phyloP scores from a whole-genome alignment of 2,113 vertebrate species.

The Paralichthys olivaceus region DNA sequence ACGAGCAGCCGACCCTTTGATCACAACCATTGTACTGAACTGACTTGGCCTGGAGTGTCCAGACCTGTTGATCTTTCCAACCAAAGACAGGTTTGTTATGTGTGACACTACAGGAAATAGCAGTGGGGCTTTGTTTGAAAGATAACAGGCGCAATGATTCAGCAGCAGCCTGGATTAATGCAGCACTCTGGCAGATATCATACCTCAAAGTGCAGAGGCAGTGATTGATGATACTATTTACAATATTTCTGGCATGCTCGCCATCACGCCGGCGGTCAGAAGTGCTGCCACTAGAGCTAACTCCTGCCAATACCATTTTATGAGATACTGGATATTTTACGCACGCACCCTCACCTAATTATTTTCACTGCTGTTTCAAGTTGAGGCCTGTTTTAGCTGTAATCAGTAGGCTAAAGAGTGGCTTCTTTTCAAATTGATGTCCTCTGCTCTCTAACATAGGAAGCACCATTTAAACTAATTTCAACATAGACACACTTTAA shows the following conservation, averaged over 20 bases:
- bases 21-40: neutral
- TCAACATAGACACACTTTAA: neutral
- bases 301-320: constrained; percentile 37
- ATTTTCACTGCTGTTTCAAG: constrained; percentile 27
- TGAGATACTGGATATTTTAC: constrained; percentile 38
- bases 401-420: neutral
- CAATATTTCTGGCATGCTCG: constrained; percentile 28
- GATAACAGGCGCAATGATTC: constrained; percentile 17
- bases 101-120: constrained; percentile 3
- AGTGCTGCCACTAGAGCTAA: constrained; percentile 26
- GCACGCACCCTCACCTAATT: constrained; percentile 15
- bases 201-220: constrained; percentile 18
- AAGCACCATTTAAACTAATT: constrained; percentile 11
- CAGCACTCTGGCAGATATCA: constrained; percentile 16
- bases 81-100: constrained; percentile 16
- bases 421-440: neutral
- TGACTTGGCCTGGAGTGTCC: neutral
- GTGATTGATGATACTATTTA: constrained; percentile 39
- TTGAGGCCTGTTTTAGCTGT: neutral
- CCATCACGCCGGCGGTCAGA: constrained; percentile 26
- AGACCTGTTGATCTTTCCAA: neutral
- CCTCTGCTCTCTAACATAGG: neutral
- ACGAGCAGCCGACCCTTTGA: neutral
- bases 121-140: constrained; percentile 22
- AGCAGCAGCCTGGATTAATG: constrained; percentile 26